Conservation (phyloP, 2,113 vertebrate genomes). For the Neolamprologus ventralis region DNA sequence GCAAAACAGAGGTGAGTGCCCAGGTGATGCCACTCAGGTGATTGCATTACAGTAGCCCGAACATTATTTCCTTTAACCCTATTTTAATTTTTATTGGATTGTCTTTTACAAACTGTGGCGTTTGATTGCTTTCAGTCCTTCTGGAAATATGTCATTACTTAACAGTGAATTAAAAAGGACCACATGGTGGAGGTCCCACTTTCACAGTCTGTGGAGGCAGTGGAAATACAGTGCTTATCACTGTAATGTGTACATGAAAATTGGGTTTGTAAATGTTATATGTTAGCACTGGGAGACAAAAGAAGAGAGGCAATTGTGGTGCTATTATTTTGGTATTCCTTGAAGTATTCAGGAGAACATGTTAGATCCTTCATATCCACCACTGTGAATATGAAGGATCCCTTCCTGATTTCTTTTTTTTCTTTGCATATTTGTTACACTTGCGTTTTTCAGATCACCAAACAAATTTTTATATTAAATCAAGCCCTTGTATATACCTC, state of each 20-base stretch:
- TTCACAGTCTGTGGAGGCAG: background rate
- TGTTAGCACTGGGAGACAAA: background rate
- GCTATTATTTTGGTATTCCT: background rate
- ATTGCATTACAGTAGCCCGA: background rate
- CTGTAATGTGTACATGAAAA: background rate
- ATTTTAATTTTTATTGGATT: background rate
- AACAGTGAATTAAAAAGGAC: background rate
- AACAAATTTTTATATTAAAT: background rate
- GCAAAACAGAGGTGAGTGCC: background rate
- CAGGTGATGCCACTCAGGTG: background rate
- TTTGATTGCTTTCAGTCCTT: background rate
- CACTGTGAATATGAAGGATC: background rate
- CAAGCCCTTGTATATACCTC: background rate
- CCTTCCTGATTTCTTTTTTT: background rate
- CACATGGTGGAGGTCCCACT: background rate
- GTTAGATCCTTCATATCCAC: background rate
- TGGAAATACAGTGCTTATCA: background rate
- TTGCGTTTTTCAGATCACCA: background rate
- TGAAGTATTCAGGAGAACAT: background rate
- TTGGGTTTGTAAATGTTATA: background rate
- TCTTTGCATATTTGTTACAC: background rate
- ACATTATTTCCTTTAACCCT: background rate
- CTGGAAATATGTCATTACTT: background rate
- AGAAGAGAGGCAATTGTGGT: background rate
- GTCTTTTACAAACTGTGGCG: background rate